Percentiles rank a stretch among this genome's conserved stretches.
phyloP scores from a whole-genome alignment of 1,140 invertebrate species.

The Sarcophaga bullata region DNA sequence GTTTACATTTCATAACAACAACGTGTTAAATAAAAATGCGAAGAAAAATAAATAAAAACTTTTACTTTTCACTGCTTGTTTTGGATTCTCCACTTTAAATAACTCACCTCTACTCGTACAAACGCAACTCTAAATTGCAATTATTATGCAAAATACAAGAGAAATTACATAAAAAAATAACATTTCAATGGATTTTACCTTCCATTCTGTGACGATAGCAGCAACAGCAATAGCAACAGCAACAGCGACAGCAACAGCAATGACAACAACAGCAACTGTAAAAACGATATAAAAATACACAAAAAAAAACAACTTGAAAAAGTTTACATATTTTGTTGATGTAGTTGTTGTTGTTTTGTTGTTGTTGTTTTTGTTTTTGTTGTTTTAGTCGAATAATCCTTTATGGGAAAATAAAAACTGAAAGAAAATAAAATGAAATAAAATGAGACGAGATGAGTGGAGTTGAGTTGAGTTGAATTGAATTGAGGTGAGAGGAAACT shows the following conservation, averaged over 20 bases:
- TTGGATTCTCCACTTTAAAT: neutral
- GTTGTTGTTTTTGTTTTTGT: neutral
- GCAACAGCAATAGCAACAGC: too few relatives aligned
- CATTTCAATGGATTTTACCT: constrained; percentile 7
- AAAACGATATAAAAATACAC: neutral
- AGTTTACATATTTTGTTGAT: neutral
- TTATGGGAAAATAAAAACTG: neutral
- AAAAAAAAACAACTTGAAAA: neutral
- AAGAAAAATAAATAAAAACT: neutral
- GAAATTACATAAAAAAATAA: neutral
- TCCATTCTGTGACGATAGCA: neutral
- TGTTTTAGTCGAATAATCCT: neutral
- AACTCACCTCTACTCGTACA: too few relatives aligned
- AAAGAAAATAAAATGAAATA: neutral
- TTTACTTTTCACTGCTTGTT: neutral
- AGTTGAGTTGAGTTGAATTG: neutral
- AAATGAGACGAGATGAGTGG: neutral
- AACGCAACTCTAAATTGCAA: neutral
- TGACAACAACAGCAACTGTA: too few relatives aligned
- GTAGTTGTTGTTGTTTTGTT: neutral
- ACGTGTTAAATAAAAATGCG: neutral
- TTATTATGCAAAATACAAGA: neutral
- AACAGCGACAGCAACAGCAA: too few relatives aligned
- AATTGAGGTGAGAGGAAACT: too few relatives aligned
- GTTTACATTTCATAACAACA: neutral